Percentiles rank a stretch among this genome's conserved stretches.
These are phyloP conservation scores for Dunckerocampus dactyliophorus DNA, from an alignment of 2,113 vertebrate genomes.

Conservation along the genomic window DNA sequence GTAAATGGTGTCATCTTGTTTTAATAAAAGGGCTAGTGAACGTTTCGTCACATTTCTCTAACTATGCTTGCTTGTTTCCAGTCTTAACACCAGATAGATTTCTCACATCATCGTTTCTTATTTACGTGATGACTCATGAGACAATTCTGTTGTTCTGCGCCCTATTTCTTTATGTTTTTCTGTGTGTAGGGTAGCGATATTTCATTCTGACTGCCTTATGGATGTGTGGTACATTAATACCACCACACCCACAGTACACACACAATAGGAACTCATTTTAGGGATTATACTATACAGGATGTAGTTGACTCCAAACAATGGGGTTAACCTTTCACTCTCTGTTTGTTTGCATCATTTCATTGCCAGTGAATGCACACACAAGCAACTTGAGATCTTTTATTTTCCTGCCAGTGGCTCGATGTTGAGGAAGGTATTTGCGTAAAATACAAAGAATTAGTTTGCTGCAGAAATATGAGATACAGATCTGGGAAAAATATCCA, in stretches of 20 bases:
- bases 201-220: conserved; percentile 37
- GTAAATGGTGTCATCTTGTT: conserved; percentile 38
- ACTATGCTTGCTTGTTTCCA: conserved; percentile 5
- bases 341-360: conserved; percentile 33
- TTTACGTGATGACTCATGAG: neutral
- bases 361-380: conserved; percentile 33
- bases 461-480: conserved; percentile 8
- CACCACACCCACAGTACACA: conserved; percentile 41
- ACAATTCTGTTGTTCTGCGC: neutral
- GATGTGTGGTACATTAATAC: conserved; percentile 37
- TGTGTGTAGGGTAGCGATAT: conserved; percentile 10
- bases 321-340: conserved; percentile 43
- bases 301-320: conserved; percentile 40
- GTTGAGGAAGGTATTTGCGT: conserved; percentile 2
- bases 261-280: conserved; percentile 42
- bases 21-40: conserved; percentile 15
- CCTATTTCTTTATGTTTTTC: conserved; percentile 27
- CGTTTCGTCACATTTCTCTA: conserved; percentile 12
- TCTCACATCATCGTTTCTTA: neutral
- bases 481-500: neutral
- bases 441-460: neutral
- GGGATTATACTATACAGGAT: conserved; percentile 55
- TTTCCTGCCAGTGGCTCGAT: conserved; percentile 16
- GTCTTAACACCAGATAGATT: conserved; percentile 17
- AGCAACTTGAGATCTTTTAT: conserved; percentile 46